phyloP scores from a whole-genome alignment of 2,113 vertebrate genomes.

The Lontra canadensis region DNA sequence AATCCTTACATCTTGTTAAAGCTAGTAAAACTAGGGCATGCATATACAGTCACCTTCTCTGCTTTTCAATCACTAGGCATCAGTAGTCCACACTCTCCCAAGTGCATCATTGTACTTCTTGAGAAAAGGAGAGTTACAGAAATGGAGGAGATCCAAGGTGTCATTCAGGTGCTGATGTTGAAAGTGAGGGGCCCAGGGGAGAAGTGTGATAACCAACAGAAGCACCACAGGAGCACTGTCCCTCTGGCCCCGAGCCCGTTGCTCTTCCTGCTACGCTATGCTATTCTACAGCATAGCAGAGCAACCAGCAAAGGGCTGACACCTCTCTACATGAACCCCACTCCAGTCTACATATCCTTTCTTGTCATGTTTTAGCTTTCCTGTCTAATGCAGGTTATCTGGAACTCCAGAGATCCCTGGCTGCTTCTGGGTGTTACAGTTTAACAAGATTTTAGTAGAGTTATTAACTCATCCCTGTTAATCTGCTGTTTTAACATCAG shows the following conservation, averaged over 20 bases:
- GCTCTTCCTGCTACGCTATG: background rate
- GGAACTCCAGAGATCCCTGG: background rate
- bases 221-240: background rate
- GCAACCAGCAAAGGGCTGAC: accelerated
- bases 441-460: background rate
- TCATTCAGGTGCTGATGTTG: background rate
- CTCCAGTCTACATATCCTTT: background rate
- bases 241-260: background rate
- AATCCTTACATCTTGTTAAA: background rate
- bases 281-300: background rate
- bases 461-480: background rate
- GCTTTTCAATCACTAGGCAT: background rate
- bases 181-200: background rate
- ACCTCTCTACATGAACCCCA: accelerated
- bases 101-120: background rate
- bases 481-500: background rate
- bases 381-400: background rate
- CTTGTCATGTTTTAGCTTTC: background rate
- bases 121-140: background rate
- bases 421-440: background rate
- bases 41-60: background rate
- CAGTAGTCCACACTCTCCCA: no score
- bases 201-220: background rate
- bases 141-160: background rate
- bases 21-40: background rate